Percentiles rank a stretch among this genome's conserved stretches.
Evolutionary conservation across 1,140 invertebrate species (phyloP).

Genomic region (Drosophila arawakana): DNA sequence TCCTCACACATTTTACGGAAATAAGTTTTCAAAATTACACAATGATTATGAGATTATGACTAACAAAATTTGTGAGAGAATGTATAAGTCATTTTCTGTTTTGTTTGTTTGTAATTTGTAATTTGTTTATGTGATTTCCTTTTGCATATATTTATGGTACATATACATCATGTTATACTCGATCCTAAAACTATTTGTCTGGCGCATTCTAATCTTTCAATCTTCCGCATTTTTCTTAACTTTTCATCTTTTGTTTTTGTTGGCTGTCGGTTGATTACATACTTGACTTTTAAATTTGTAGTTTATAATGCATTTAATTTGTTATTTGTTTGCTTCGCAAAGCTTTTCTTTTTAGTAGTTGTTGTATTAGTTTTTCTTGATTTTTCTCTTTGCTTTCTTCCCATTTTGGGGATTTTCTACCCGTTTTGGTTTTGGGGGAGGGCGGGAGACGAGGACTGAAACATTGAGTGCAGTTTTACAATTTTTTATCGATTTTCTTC

Average conservation of each 20-base stretch:
- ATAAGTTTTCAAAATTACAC: conserved; percentile 71
- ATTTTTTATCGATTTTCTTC: conserved; percentile 65
- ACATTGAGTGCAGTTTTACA: conserved; percentile 81
- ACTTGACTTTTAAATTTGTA: conserved; percentile 39
- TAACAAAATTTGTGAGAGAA: conserved; percentile 81
- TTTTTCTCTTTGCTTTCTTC: conserved; percentile 30
- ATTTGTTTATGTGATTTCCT: conserved; percentile 50
- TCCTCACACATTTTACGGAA: conserved; percentile 58
- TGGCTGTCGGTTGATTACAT: conserved; percentile 64
- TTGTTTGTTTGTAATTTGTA: conserved; percentile 36
- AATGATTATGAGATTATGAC: conserved; percentile 66
- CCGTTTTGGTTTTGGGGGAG: conserved; percentile 12
- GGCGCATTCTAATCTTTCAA: conserved; percentile 51
- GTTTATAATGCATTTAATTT: conserved; percentile 56
- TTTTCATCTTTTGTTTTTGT: conserved; percentile 10
- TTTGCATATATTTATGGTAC: conserved; percentile 23
- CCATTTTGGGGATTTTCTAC: conserved; percentile 38
- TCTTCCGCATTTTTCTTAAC: conserved; percentile 5
- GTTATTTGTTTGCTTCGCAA: conserved; percentile 61
- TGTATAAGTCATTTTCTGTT: conserved; percentile 72
- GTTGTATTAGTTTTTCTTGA: conserved; percentile 41
- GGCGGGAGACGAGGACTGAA: conserved; percentile 57
- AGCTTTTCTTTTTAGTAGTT: conserved; percentile 38
- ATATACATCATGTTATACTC: conserved; percentile 54
- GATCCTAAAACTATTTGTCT: conserved; percentile 70